Base-by-base conservation (phyloP, 1,140 invertebrate genomes). In the Vanessa tameamea region DNA sequence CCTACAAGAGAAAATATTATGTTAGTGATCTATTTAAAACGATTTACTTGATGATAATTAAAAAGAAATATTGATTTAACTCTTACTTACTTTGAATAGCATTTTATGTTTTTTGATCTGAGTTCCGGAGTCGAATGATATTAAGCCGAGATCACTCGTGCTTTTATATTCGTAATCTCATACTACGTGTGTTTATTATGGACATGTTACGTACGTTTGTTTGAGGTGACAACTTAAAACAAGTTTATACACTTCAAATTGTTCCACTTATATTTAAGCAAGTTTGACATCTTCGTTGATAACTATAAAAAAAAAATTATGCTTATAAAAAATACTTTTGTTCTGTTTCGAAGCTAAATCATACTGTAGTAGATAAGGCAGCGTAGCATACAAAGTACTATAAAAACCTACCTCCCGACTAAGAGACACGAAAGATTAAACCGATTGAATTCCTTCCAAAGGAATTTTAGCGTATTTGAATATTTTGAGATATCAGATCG, bases 11-110 rank as follows among this genome's bases (percentile, higher is more conserved):
- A 43, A 43, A 43, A 43, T 9, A 9, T 43, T 43, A 43, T 43
- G 37, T 43, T 31, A 31, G 26, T 31, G 26, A 31, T 31, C 37
- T 0, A 5, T 5, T 43, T 43, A 43, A 43, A 43, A 43, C 0
- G 6, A 43, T 9, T 43, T 43, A 9, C 9, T 43, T 9, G 7
- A 43, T 43, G 9, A 43, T 43, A 43, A 20, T 0, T 50, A 13
- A 50, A 50, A 43, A 43, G 7, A 43, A 43, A 11, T 43, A 43
- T 43, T 43, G 9, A 43, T 43, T 43, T 9, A 9, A 43, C 9
- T 43, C 7, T 1, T 9, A 51, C 37, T 74, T 11, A 75, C 43
- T 64, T 75, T 68, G n/a, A 16, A 55, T 16, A 55, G n/a, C 53
- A 55, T 55, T 55, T 20, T 20, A 15, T 8, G 53, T 55, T 6